These are phyloP conservation scores for Congeria kusceri DNA, from an alignment of 2,888 invertebrate species.

Conservation along the genomic window DNA sequence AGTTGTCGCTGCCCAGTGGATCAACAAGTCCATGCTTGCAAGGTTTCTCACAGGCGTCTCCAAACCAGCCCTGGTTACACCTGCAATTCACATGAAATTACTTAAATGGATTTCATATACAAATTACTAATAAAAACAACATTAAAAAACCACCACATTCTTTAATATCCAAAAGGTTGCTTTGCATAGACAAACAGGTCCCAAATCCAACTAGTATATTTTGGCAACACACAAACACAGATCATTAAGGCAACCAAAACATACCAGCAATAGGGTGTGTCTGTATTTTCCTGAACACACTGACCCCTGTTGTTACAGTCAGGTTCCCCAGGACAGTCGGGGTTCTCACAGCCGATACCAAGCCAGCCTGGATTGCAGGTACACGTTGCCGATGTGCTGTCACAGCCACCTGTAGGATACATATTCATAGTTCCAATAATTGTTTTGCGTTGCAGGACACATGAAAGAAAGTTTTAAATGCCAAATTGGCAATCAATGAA, in stretches of 20 bases:
- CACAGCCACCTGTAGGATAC: conserved; percentile 72
- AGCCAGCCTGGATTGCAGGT: conserved; percentile 76
- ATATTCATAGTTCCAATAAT: too few relatives aligned
- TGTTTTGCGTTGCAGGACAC: too few relatives aligned
- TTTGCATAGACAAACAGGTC: too few relatives aligned
- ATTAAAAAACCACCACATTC: too few relatives aligned
- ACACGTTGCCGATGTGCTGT: conserved; percentile 70
- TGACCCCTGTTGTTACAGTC: conserved; percentile 71
- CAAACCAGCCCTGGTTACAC: conserved; percentile 69
- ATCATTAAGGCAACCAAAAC: conserved; percentile 6
- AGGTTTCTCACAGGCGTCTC: conserved; percentile 67
- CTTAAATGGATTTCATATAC: too few relatives aligned
- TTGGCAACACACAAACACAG: too few relatives aligned
- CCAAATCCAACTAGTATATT: too few relatives aligned
- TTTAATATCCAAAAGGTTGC: too few relatives aligned
- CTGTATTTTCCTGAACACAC: conserved; percentile 54
- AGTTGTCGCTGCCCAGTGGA: conserved; percentile 68
- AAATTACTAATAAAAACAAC: too few relatives aligned
- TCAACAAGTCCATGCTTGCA: conserved; percentile 71
- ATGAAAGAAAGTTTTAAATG: too few relatives aligned
- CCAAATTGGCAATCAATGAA: too few relatives aligned
- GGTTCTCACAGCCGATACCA: conserved; percentile 74
- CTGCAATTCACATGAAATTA: conserved; percentile 34
- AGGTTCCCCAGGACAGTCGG: conserved; percentile 76
- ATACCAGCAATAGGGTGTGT: conserved; percentile 72